Percentiles rank a stretch among this genome's conserved stretches.
These are phyloP conservation scores for Iphiclides podalirius DNA, from an alignment of 2,888 invertebrate genomes.

Conservation along the genomic window DNA sequence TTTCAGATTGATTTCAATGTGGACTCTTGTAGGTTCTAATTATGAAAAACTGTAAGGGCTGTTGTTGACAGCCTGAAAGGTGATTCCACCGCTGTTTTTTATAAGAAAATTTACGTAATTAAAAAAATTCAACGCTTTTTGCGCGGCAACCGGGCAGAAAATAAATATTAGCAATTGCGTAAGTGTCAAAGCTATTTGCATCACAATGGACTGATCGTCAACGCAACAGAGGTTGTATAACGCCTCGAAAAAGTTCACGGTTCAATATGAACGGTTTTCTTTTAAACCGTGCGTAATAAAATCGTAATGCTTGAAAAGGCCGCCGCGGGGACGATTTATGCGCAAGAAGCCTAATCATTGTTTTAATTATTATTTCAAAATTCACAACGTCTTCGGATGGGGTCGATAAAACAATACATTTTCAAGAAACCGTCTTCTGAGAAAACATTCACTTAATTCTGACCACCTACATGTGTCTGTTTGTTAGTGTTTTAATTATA, in stretches of 20 bases:
- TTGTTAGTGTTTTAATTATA: no score
- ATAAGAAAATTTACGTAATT: slow-evolving; percentile 6
- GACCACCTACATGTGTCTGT: neutral
- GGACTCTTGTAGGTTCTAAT: neutral
- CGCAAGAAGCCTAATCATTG: slow-evolving; percentile 8
- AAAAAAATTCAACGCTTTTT: slow-evolving; percentile 6
- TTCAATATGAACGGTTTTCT: slow-evolving; percentile 29
- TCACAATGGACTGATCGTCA: slow-evolving; percentile 52
- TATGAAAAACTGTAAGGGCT: neutral
- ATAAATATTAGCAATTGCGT: slow-evolving; percentile 41
- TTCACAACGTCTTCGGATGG: neutral
- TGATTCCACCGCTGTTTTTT: no score
- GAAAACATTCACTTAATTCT: neutral
- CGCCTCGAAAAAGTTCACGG: slow-evolving; percentile 39
- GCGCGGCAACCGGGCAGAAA: slow-evolving; percentile 15
- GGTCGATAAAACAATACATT: slow-evolving; percentile 6
- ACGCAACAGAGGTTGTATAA: slow-evolving; percentile 61
- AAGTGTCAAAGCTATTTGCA: slow-evolving; percentile 69
- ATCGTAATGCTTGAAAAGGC: slow-evolving; percentile 5
- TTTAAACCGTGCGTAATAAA: slow-evolving; percentile 9
- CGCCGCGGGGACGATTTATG: neutral
- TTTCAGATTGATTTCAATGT: neutral
- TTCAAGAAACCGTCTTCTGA: neutral
- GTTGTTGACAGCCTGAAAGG: neutral
- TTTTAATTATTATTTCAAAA: slow-evolving; percentile 10